Percentiles rank a stretch among this genome's conserved stretches.
Conservation (phyloP, 2,113 vertebrate species). For the Astur gentilis region DNA sequence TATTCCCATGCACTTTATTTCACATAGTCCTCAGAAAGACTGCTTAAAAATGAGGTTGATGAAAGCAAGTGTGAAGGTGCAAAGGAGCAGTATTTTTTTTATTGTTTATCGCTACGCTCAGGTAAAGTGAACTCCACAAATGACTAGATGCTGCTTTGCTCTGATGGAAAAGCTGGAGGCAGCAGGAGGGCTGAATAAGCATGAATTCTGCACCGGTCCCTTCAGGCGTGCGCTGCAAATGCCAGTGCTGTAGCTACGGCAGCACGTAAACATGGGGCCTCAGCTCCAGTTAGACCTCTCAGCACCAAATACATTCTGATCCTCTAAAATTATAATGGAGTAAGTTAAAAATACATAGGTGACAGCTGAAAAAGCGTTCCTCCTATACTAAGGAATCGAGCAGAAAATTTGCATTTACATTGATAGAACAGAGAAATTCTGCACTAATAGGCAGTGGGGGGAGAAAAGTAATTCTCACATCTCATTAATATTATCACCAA, state of each 20-base stretch:
- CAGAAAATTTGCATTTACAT: not conserved
- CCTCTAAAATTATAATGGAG: not conserved
- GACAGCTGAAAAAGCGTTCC: not conserved
- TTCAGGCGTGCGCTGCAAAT: not conserved
- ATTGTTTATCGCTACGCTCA: not conserved
- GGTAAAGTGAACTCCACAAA: not conserved
- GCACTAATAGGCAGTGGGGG: not conserved
- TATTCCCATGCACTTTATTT: not conserved
- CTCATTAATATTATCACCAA: not conserved
- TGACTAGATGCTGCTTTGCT: not conserved
- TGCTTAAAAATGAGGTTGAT: not conserved
- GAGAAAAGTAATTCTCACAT: not conserved
- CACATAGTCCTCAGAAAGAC: not conserved
- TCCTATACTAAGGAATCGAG: not conserved
- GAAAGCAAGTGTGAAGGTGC: not conserved
- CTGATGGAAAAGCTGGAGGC: not conserved
- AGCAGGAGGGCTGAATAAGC: not conserved
- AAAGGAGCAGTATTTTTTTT: not conserved
- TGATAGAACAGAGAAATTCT: not conserved
- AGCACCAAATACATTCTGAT: not conserved
- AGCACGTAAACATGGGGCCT: not conserved
- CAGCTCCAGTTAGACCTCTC: not conserved
- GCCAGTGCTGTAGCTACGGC: not conserved
- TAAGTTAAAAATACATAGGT: slow-evolving; percentile 9
- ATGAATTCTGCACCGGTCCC: not conserved